These are phyloP conservation scores for Auanema freiburgensis DNA, from an alignment of 2,888 invertebrate species.

Conservation along the genomic window DNA sequence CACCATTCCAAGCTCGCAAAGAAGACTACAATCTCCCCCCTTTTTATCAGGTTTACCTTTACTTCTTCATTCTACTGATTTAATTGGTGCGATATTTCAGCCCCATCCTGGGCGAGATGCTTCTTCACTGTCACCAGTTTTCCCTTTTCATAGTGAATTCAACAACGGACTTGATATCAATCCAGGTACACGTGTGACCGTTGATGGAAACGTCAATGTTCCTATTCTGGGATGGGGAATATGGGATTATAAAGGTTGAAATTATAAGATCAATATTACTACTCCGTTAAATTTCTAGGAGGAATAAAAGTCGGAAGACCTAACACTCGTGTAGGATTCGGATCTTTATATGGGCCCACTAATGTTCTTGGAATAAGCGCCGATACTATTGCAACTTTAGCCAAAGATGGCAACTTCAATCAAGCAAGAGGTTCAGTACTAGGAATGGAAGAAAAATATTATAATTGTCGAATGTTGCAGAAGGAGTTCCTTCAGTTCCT, in stretches of 20 bases:
- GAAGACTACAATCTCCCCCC: slow-evolving; percentile 58
- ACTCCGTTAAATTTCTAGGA: slow-evolving; percentile 15
- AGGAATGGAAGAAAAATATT: not conserved
- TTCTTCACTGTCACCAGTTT: slow-evolving; percentile 50
- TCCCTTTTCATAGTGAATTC: slow-evolving; percentile 54
- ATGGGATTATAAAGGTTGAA: slow-evolving; percentile 54
- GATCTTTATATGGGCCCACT: slow-evolving; percentile 46
- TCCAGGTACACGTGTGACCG: slow-evolving; percentile 51
- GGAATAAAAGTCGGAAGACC: slow-evolving; percentile 50
- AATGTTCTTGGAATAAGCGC: slow-evolving; percentile 53
- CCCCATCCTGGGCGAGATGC: slow-evolving; percentile 57
- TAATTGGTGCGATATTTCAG: slow-evolving; percentile 28
- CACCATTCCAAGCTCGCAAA: slow-evolving; percentile 47
- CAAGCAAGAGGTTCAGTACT: slow-evolving; percentile 52
- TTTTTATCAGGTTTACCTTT: slow-evolving; percentile 46
- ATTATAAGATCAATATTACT: not conserved
- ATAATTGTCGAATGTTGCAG: slow-evolving; percentile 26
- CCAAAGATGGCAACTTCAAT: slow-evolving; percentile 50
- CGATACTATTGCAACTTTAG: slow-evolving; percentile 49
- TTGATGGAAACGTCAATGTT: slow-evolving; percentile 56
- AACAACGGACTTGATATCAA: slow-evolving; percentile 56
- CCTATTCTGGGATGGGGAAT: slow-evolving; percentile 58
- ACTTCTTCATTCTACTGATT: not conserved
- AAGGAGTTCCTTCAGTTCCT: slow-evolving; percentile 48
- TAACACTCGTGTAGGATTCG: slow-evolving; percentile 52